Evolutionary conservation across 30 jellyfish, hydroid and myxozoan species (phyloP), one percentile per base, ranked within the genome.

Genomic region (Hydractinia echinata): DNA sequence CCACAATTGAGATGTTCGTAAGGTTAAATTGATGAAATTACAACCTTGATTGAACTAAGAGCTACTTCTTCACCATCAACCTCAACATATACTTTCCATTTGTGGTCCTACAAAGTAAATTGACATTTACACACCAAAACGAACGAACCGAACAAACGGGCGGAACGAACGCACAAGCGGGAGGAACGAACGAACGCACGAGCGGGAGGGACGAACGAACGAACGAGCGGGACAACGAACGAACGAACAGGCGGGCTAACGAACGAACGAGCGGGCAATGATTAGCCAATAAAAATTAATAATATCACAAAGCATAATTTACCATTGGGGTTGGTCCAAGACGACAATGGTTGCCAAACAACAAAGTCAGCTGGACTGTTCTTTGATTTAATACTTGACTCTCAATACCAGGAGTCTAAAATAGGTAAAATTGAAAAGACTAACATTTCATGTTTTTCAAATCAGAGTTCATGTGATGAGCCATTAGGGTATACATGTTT

Each of bases 241-340:
- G 44, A 1, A 30, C 2, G 44, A 30, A 2, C 44, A 2, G 44
- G 2, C 44, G 44, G 2, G 2, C 44, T 1, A 30, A 2, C 44
- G 2, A 30, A 30, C 44, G 2, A 2, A 2, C 44, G 44, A 2
- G 44, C 44, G 44, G 44, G 44, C 44, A 30, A 30, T 30, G 44
- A 30, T 2, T 30, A 30, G 44, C 44, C 44, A 30, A 30, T 30
- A 30, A 30, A 30, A 30, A 30, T 30, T 30, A 30, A 0, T 30
- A 30, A 0, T 13, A 8, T 19, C 7, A 6, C 16, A 76, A 76
- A 6, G 53, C 9, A 15, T 4, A 4, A 61, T 14, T 67, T 80
- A 89, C 97, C 97, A 89, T 89, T n/a, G 94, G 89, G 7, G 95
- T 84, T n/a, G 90, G 89, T 11, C 97, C 97, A 20, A 89, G 89